A percentile compares a stretch with the other conserved stretches of the same genome.
Conservation (phyloP, 2,113 vertebrate species). For the Phodopus roborovskii region DNA sequence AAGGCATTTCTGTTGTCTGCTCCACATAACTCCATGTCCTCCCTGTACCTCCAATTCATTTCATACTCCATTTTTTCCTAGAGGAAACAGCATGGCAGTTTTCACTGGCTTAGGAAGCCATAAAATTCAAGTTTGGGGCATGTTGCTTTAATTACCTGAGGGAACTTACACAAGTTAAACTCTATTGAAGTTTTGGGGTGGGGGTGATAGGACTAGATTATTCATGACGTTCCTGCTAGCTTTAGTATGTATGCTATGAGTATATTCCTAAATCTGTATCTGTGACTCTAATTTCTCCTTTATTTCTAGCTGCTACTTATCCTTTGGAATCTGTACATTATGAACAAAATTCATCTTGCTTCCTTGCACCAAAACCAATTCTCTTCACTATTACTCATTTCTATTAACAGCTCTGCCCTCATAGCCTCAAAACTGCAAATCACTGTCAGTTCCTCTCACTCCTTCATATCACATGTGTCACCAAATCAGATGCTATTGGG, state of each 20-base stretch:
- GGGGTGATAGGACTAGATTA: background rate
- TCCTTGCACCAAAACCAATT: background rate
- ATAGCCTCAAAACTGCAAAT: constrained; percentile 25
- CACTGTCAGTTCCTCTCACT: background rate
- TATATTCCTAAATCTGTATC: constrained; percentile 26
- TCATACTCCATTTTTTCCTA: constrained; percentile 45
- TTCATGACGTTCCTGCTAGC: constrained; percentile 7
- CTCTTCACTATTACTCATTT: background rate
- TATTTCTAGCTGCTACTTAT: constrained; percentile 20
- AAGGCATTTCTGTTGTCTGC: constrained; percentile 25
- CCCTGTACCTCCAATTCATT: background rate
- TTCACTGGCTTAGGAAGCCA: constrained; percentile 27
- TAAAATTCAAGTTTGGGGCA: background rate
- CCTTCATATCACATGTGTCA: background rate
- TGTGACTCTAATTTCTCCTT: constrained; percentile 34
- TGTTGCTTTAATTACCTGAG: background rate
- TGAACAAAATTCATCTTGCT: constrained; percentile 55
- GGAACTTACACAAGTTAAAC: constrained; percentile 6
- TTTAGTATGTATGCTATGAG: background rate
- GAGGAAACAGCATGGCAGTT: constrained; percentile 22
- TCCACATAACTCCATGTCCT: background rate
- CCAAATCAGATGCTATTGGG: constrained; percentile 2
- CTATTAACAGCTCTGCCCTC: constrained; percentile 21
- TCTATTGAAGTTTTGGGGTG: constrained; percentile 20
- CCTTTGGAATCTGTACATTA: constrained; percentile 29